A percentile compares a stretch with the other conserved stretches of the same genome.
These are phyloP conservation scores for Percopsis transmontana DNA, from an alignment of 2,113 vertebrate species.

Conservation along the genomic window DNA sequence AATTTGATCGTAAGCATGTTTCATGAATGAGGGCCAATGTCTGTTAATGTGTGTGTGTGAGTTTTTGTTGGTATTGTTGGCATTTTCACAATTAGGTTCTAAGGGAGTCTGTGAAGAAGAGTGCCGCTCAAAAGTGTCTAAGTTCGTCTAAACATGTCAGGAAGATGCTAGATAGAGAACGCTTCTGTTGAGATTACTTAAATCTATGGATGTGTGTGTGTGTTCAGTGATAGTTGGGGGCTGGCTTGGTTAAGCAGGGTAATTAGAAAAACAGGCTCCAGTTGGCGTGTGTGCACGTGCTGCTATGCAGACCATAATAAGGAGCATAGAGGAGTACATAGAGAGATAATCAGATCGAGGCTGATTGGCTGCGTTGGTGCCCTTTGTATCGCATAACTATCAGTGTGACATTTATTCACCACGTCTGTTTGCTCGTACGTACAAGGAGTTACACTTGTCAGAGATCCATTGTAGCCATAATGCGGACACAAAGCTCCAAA, in stretches of 20 bases:
- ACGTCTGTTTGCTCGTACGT: too few relatives aligned
- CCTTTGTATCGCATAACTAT: too few relatives aligned
- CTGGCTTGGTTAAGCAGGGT: conserved; percentile 38
- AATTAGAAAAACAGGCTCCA: conserved; percentile 44
- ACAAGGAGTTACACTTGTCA: too few relatives aligned
- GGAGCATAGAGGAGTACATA: not conserved
- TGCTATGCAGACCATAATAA: conserved; percentile 31
- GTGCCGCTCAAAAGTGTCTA: conserved; percentile 13
- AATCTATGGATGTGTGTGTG: conserved; percentile 1
- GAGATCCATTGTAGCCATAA: too few relatives aligned
- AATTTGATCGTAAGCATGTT: too few relatives aligned
- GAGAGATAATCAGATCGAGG: conserved; percentile 28
- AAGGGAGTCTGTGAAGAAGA: conserved; percentile 19
- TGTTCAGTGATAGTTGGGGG: conserved; percentile 33
- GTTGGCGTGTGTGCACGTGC: conserved; percentile 42
- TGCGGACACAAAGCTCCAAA: too few relatives aligned
- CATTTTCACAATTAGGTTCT: not conserved
- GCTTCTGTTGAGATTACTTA: conserved; percentile 11
- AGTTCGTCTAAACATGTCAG: conserved; percentile 26
- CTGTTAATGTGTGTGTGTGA: not conserved
- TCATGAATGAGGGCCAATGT: too few relatives aligned
- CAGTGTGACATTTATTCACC: too few relatives aligned
- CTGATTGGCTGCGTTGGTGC: conserved; percentile 21
- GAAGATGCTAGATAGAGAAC: conserved; percentile 2
- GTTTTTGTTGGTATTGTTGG: not conserved